Conservation (phyloP, 2,113 vertebrate species). For the Chamaea fasciata region DNA sequence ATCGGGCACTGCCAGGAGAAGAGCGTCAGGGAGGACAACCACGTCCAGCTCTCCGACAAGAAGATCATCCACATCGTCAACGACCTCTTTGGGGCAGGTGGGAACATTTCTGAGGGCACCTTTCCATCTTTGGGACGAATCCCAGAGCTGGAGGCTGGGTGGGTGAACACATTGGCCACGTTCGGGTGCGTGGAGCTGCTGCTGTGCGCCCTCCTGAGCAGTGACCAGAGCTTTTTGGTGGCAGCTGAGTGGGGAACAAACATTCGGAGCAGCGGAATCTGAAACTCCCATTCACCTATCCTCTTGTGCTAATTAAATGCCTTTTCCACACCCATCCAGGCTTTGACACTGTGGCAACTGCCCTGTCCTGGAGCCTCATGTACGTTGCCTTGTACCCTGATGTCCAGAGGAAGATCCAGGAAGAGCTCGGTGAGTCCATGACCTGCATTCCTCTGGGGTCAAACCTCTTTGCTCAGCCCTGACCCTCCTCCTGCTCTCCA, state of each 20-base stretch:
- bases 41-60: conserved; percentile 70
- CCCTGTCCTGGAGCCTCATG: conserved; percentile 86
- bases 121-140: accelerated
- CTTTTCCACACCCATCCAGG: conserved; percentile 65
- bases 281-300: neutral
- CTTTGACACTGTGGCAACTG: conserved; percentile 88
- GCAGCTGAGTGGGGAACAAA: neutral
- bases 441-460: accelerated
- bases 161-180: accelerated
- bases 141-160: neutral
- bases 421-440: conserved; percentile 81
- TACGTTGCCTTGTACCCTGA: conserved; percentile 81
- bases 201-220: accelerated
- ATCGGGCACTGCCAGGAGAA: conserved; percentile 87
- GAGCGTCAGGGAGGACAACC: conserved; percentile 74
- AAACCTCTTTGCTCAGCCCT: neutral
- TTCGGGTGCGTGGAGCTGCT: neutral
- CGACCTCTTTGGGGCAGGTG: conserved; percentile 95
- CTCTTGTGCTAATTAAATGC: neutral
- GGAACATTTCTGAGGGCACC: neutral
- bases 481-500: neutral
- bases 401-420: conserved; percentile 82
- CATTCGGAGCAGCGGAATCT: accelerated
- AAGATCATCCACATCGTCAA: conserved; percentile 80
- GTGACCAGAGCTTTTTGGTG: neutral